phyloP scores from a whole-genome alignment of 2,888 invertebrate genomes.

The Empis livida region DNA sequence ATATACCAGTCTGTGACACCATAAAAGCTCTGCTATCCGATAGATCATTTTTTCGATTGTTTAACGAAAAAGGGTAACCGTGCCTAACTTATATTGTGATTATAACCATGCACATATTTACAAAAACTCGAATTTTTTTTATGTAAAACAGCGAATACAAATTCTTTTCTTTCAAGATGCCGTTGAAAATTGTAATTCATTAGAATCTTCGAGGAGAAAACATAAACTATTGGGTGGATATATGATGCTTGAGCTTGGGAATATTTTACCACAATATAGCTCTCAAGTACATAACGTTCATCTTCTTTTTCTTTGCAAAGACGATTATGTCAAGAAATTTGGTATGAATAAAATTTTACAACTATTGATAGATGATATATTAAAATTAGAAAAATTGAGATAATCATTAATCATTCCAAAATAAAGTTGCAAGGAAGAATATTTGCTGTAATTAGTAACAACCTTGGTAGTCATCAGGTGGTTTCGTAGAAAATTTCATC shows the following conservation, averaged over 20 bases:
- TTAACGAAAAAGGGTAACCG: neutral
- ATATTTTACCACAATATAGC: conserved; percentile 1
- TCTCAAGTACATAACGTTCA: conserved; percentile 2
- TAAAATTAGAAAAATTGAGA: conserved; percentile 1
- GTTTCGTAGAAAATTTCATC: too few relatives aligned
- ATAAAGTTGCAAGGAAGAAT: too few relatives aligned
- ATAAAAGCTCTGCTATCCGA: neutral
- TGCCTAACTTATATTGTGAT: conserved; percentile 1
- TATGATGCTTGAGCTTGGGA: conserved; percentile 4
- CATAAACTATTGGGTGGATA: conserved; percentile 10
- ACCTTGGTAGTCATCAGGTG: too few relatives aligned
- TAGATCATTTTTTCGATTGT: conserved; percentile 1
- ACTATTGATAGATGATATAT: conserved; percentile 3
- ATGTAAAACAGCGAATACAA: conserved; percentile 1
- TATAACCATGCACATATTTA: conserved; percentile 6
- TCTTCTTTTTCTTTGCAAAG: conserved; percentile 1
- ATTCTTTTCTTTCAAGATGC: conserved; percentile 9
- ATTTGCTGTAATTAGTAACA: too few relatives aligned
- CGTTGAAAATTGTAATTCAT: conserved; percentile 10
- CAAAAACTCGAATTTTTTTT: conserved; percentile 1
- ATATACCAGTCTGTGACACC: conserved; percentile 4
- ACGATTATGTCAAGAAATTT: conserved; percentile 1
- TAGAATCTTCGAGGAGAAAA: conserved; percentile 10
- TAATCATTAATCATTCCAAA: conserved; percentile 4
- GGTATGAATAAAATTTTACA: conserved; percentile 1